Base-by-base conservation (phyloP, 1,140 invertebrate species). In the Drosophila elegans region DNA sequence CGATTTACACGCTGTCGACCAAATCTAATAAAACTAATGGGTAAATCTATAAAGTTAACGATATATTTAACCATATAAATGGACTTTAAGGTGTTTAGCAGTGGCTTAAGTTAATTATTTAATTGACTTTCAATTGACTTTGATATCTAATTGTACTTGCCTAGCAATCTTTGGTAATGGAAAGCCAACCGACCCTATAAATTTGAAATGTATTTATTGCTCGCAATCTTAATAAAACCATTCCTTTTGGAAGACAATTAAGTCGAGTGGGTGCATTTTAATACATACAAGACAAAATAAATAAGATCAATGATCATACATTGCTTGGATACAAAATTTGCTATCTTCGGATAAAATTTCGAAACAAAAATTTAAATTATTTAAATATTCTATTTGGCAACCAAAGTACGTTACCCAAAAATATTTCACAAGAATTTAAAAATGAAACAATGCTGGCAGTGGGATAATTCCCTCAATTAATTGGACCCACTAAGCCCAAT, bases 11-110 rank as follows among this genome's bases (percentile, higher is more conserved):
- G 63, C 45, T 42, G 64, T 71, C 41, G n/a, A 34, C 27, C 11
- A 36, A 56, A 72, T 38, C 66, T 21, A 72, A 49, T 72, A 71
- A 71, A 71, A 56, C 44, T 41, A 72, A 72, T 72, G 66, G 66
- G 4, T n/a, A 36, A 42, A 71, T 57, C 68, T 49, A 57, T 72
- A 57, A 57, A 49, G 48, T 29, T 57, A 71, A 71, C 67, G 36
- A 71, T 57, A 57, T 69, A 36, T 57, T 56, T 71, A 21, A 21
- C 12, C 36, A 48, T 44, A 49, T 42, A 44, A 71, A 71, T 71
- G 64, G 44, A 27, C 48, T 71, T 71, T 48, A 48, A 56, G 64
- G 64, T 71, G 67, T 56, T 56, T 16, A 41, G 9, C 13, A 55
- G 41, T 32, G 34, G 16, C 34, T 32, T 32, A 39, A 6, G 27